Percentiles rank a stretch among this genome's conserved stretches.
These are phyloP conservation scores for Condylura cristata DNA, from an alignment of 2,113 vertebrate genomes.

Conservation along the genomic window DNA sequence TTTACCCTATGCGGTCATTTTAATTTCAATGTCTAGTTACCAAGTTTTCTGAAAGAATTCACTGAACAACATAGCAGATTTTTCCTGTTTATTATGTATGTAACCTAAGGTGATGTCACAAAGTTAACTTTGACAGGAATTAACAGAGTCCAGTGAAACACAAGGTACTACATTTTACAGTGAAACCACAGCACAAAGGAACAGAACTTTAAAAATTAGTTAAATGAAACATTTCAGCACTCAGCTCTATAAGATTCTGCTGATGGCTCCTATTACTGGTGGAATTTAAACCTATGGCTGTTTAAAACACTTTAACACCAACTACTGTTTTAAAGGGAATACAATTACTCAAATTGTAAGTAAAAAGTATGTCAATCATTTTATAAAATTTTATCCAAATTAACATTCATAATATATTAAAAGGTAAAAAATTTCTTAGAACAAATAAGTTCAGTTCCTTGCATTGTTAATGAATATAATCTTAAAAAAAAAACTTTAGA, in stretches of 20 bases:
- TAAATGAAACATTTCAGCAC: conserved; percentile 73
- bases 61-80: conserved; percentile 79
- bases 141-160: conserved; percentile 82
- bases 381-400: conserved; percentile 70
- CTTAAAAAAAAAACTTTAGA: conserved; percentile 75
- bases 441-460: conserved; percentile 77
- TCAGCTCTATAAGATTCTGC: conserved; percentile 67
- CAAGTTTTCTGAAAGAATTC: conserved; percentile 83
- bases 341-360: conserved; percentile 75
- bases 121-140: conserved; percentile 78
- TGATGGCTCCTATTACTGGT: not conserved
- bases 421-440: conserved; percentile 79
- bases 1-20: not conserved
- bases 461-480: conserved; percentile 70
- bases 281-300: conserved; percentile 58
- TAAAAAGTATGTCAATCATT: conserved; percentile 50
- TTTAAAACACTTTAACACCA: conserved; percentile 80
- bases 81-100: conserved; percentile 87
- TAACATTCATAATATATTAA: conserved; percentile 79
- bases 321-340: conserved; percentile 73
- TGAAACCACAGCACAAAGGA: conserved; percentile 79
- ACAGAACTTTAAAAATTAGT: conserved; percentile 69
- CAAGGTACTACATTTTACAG: conserved; percentile 79
- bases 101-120: conserved; percentile 81
- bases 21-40: conserved; percentile 42